Evolutionary conservation across 2,113 vertebrate genomes (phyloP).

Genomic region (Sitta europaea): DNA sequence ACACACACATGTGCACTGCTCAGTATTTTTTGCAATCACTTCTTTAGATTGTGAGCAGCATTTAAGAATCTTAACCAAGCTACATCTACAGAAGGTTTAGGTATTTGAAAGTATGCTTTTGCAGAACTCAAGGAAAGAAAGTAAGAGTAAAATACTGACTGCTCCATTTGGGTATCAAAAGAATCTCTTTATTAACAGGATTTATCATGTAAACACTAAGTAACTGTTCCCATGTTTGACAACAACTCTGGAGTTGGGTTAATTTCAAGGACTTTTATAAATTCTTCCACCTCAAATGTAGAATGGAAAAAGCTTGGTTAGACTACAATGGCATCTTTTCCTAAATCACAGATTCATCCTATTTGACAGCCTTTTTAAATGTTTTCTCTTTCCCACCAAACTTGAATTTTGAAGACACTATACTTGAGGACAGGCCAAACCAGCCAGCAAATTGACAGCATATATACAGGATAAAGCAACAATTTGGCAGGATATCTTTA

Average conservation of each 20-base stretch:
- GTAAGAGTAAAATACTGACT: neutral
- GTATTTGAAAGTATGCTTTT: neutral
- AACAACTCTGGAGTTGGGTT: neutral
- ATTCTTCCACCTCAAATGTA: neutral
- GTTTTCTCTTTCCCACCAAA: neutral
- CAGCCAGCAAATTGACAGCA: neutral
- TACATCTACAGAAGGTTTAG: neutral
- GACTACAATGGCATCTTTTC: neutral
- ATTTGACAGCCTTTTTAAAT: neutral
- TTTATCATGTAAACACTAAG: neutral
- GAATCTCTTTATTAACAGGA: neutral
- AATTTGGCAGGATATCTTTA: neutral
- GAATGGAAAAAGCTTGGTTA: neutral
- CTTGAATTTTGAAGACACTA: neutral
- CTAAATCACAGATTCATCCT: neutral
- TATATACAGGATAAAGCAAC: neutral
- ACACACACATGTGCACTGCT: fast-evolving
- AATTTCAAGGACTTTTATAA: neutral
- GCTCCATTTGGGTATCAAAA: neutral
- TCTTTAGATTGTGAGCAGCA: neutral
- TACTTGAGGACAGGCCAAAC: neutral
- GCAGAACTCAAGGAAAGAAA: neutral
- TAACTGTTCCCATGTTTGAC: neutral
- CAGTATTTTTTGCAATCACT: neutral
- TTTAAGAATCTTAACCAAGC: neutral